These are phyloP conservation scores for Ciconia stormi DNA, from an alignment of 2,113 vertebrate species.

Conservation along the genomic window DNA sequence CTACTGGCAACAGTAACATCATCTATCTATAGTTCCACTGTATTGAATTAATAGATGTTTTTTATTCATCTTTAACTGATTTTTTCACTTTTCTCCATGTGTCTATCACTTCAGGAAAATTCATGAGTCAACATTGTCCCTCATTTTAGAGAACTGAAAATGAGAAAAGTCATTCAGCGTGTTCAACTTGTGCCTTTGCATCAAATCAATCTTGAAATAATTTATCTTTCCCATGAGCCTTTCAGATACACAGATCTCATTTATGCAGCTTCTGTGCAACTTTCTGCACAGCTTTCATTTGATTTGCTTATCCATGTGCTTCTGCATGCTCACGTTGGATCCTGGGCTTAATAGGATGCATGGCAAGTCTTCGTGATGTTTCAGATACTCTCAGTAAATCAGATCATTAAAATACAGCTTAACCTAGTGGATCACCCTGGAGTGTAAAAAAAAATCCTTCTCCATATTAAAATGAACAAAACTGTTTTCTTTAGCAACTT, in stretches of 20 bases:
- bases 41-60: neutral
- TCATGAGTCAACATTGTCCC: neutral
- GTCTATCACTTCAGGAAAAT: neutral
- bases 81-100: neutral
- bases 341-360: neutral
- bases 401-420: slow-evolving; percentile 26
- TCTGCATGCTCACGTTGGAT: neutral
- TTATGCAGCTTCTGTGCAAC: neutral
- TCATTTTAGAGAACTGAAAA: neutral
- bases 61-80: neutral
- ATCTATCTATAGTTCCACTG: neutral
- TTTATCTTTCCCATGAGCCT: neutral
- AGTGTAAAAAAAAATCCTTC: neutral
- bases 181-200: slow-evolving; percentile 12
- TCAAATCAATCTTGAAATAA: slow-evolving; percentile 46
- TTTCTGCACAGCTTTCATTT: neutral
- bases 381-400: neutral
- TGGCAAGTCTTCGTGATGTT: neutral
- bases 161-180: slow-evolving; percentile 16
- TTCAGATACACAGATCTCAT: neutral
- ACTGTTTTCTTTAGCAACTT: neutral
- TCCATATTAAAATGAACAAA: neutral
- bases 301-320: slow-evolving; percentile 35
- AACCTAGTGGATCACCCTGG: neutral
- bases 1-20: neutral